Conservation (phyloP, 2,888 invertebrate genomes). For the Ophonus ardosiacus region DNA sequence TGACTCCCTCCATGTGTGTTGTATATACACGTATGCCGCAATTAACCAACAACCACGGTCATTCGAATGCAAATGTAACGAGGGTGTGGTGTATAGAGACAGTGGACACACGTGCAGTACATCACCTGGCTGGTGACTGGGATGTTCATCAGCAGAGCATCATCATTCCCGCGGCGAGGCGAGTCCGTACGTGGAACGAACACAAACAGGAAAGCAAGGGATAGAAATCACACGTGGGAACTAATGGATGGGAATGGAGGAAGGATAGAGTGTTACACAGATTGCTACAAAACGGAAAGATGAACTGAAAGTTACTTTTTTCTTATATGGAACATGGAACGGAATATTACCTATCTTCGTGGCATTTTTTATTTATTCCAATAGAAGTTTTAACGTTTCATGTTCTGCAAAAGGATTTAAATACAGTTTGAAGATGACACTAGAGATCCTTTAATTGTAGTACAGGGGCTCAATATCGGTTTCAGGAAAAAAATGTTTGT, state of each 20-base stretch:
- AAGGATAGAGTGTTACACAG: background rate
- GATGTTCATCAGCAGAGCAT: slow-evolving; percentile 27
- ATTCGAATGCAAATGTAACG: slow-evolving; percentile 43
- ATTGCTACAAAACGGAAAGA: background rate
- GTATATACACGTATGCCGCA: background rate
- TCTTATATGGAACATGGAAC: slow-evolving; percentile 51
- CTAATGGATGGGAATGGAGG: background rate
- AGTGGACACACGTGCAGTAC: slow-evolving; percentile 1
- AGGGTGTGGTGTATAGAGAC: slow-evolving; percentile 8
- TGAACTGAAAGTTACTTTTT: slow-evolving; percentile 27
- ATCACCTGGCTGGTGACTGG: slow-evolving; percentile 9
- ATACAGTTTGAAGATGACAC: too few species aligned
- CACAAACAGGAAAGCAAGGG: background rate
- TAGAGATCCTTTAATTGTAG: too few species aligned
- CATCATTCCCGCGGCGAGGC: slow-evolving; percentile 39
- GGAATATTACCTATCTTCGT: background rate
- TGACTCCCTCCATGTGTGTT: background rate
- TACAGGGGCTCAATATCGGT: too few species aligned
- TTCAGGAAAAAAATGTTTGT: too few species aligned
- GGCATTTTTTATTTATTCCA: too few species aligned
- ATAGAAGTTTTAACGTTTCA: too few species aligned
- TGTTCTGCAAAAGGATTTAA: too few species aligned
- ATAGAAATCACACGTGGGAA: background rate
- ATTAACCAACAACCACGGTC: background rate
- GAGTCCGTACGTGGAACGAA: slow-evolving; percentile 3